Evolutionary conservation across 2,888 invertebrate genomes (phyloP), one percentile per base, ranked within the genome.

Genomic region (Acleris laterana): DNA sequence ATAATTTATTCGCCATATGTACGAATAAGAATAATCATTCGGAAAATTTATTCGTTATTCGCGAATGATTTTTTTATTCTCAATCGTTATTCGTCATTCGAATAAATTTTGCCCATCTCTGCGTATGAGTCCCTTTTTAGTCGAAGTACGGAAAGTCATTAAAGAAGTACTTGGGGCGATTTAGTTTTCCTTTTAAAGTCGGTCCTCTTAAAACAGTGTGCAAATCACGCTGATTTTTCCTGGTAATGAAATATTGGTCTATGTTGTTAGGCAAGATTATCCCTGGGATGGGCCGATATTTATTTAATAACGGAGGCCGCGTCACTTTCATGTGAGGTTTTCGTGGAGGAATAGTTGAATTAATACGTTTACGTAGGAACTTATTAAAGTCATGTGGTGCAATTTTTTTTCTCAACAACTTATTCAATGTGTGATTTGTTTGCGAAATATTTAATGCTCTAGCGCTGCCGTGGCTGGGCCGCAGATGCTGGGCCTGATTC

Each of bases 151-250:
- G 38, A 16, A 55, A 42, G 4, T 55, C 38, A 38, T 64, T 59
- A 44, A 64, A 60, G 49, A 64, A 60, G 49, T 64, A 64, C 5
- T 38, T 42, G 7, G 22, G 16, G 7, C 46, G 53, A 2, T 59
- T 64, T 2, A 52, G 25, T 16, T 59, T 38, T 25, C 52, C 22
- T 11, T 38, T 38, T 38, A 38, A 38, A 4, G 38, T 38, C 9
- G 3, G 38, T 13, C 38, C 13, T 38, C 4, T 38, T 13, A 38
- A 0, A 13, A 13, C 1, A 38, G 38, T 13, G 38, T 38, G 38
- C 4, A n/a, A 46, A 46, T 17, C 17, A 46, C n/a, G n/a, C 16
- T 46, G 17, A 46, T 0, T 7, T n/a, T 16, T 44, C 1, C 44
- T 44, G n/a, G 16, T 44, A 5, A 7, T n/a, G 7, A n/a, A 46